Conservation (phyloP, 2,113 vertebrate species). For the Isurus oxyrinchus region DNA sequence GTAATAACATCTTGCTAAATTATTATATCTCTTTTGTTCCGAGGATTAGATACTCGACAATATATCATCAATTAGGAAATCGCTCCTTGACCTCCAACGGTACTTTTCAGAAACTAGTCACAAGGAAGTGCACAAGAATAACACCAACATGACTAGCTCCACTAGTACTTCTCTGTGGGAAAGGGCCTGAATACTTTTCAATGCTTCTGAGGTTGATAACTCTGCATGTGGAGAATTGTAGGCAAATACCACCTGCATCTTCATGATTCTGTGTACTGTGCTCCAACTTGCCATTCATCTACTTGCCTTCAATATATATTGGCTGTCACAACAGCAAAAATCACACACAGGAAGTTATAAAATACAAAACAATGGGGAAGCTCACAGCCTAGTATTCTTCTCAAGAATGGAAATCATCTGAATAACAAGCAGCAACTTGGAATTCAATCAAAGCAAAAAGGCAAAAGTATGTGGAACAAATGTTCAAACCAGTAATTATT, state of each 20-base stretch:
- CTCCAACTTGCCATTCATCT: not conserved
- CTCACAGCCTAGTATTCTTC: not conserved
- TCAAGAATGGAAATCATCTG: not conserved
- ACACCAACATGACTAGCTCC: not conserved
- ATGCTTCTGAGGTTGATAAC: not conserved
- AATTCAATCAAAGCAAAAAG: conserved; percentile 18
- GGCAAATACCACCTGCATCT: not conserved
- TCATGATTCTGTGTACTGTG: not conserved
- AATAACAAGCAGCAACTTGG: not conserved
- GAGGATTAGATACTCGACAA: not conserved
- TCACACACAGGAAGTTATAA: not conserved
- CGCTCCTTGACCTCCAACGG: not conserved
- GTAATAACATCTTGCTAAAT: not conserved
- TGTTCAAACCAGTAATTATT: conserved; percentile 16
- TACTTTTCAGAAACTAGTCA: not conserved
- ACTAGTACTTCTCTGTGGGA: not conserved
- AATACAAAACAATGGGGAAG: not conserved
- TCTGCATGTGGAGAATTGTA: not conserved
- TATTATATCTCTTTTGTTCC: not conserved
- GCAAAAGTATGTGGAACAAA: not conserved
- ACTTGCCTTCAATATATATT: not conserved
- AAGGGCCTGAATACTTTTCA: not conserved
- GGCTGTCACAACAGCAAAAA: not conserved
- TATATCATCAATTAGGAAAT: not conserved
- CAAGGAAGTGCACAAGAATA: not conserved